Evolutionary conservation across 2,113 vertebrate genomes (phyloP).

Genomic region (Coregonus clupeaformis): DNA sequence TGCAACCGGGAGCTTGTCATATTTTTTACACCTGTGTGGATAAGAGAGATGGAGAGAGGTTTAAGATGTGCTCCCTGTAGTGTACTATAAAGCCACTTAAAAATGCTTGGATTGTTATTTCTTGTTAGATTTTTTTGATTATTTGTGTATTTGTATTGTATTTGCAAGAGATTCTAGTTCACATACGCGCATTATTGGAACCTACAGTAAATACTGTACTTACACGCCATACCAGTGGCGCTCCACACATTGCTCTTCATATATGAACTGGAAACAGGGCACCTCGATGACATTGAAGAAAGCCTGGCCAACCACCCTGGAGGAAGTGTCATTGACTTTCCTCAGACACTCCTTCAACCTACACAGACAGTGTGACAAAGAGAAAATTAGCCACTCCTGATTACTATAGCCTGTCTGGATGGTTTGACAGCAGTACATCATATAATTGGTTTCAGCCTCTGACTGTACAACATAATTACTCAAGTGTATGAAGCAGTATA

Average conservation of each 20-base stretch:
- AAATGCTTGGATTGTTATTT: background rate
- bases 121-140: too few relatives aligned
- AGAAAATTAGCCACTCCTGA: background rate
- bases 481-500: too few relatives aligned
- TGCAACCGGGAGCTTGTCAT: conserved; percentile 79
- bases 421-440: background rate
- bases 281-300: conserved; percentile 88
- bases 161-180: too few relatives aligned
- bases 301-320: conserved; percentile 82
- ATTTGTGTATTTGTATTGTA: too few relatives aligned
- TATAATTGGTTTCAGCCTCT: too few relatives aligned
- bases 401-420: background rate
- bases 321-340: conserved; percentile 82
- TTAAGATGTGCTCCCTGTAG: background rate
- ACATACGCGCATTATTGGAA: background rate
- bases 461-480: background rate
- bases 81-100: conserved; percentile 19
- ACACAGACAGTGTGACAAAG: conserved; percentile 27
- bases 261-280: conserved; percentile 84
- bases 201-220: conserved; percentile 61
- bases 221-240: conserved; percentile 88
- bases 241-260: conserved; percentile 84
- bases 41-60: background rate
- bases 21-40: conserved; percentile 80
- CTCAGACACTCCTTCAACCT: conserved; percentile 84